These are phyloP conservation scores for Cantharis rustica DNA, from an alignment of 2,888 invertebrate genomes.

Conservation along the genomic window DNA sequence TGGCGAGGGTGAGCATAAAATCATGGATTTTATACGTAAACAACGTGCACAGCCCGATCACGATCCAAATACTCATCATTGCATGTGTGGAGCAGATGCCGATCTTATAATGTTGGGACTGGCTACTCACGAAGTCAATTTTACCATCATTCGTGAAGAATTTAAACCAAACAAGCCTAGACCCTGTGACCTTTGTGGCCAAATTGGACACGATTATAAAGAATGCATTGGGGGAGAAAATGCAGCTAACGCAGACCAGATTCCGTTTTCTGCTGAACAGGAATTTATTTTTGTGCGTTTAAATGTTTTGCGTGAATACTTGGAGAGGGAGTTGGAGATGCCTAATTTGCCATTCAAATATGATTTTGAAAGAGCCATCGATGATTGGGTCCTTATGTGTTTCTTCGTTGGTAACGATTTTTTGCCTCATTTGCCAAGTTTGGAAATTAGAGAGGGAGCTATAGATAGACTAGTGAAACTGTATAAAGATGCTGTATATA, in stretches of 20 bases:
- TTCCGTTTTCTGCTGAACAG: slow-evolving; percentile 73
- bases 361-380: slow-evolving; percentile 92
- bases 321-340: slow-evolving; percentile 88
- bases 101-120: slow-evolving; percentile 98
- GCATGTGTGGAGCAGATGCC: slow-evolving; percentile 97
- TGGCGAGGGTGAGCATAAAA: slow-evolving; percentile 98
- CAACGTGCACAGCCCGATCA: slow-evolving; percentile 94
- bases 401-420: slow-evolving; percentile 99
- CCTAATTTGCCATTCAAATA: slow-evolving; percentile 91
- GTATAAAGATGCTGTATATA: slow-evolving; percentile 93
- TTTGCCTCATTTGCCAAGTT: slow-evolving; percentile 94
- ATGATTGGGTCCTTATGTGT: slow-evolving; percentile 99
- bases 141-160: slow-evolving; percentile 98
- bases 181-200: slow-evolving; percentile 95
- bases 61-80: slow-evolving; percentile 97
- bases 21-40: slow-evolving; percentile 98
- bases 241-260: slow-evolving; percentile 56
- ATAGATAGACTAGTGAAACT: slow-evolving; percentile 91
- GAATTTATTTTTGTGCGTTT: slow-evolving; percentile 94
- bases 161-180: slow-evolving; percentile 96
- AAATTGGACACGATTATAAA: slow-evolving; percentile 90
- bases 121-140: slow-evolving; percentile 98
- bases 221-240: slow-evolving; percentile 79
- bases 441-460: slow-evolving; percentile 96
- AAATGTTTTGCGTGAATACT: slow-evolving; percentile 89